These are phyloP conservation scores for Tachycineta bicolor DNA, from an alignment of 2,113 vertebrate genomes.

Conservation along the genomic window DNA sequence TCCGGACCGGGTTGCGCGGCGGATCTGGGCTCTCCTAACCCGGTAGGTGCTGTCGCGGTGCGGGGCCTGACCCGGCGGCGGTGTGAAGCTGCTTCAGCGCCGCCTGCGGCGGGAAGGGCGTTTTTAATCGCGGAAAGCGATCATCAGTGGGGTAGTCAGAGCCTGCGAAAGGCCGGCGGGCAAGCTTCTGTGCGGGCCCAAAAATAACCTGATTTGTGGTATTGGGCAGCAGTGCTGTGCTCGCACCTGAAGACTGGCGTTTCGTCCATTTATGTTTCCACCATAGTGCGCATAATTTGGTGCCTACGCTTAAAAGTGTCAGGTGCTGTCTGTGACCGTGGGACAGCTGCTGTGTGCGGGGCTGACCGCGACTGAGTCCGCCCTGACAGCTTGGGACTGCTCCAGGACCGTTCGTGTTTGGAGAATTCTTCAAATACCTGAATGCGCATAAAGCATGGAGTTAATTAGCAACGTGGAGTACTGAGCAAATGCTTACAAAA, in stretches of 20 bases:
- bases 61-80: neutral
- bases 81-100: neutral
- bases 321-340: fast-evolving
- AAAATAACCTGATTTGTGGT: neutral
- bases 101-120: neutral
- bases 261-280: neutral
- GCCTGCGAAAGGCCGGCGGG: neutral
- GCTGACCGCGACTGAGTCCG: neutral
- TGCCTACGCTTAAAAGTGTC: neutral
- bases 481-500: neutral
- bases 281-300: neutral
- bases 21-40: fast-evolving
- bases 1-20: fast-evolving
- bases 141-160: neutral
- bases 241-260: neutral
- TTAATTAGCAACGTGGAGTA: neutral
- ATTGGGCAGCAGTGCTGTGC: too few relatives aligned
- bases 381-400: neutral
- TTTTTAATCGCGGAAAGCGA: neutral
- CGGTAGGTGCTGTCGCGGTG: neutral
- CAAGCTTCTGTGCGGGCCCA: neutral
- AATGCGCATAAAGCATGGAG: fast-evolving
- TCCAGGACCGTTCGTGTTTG: fast-evolving
- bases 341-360: neutral
- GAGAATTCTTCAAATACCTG: neutral